Conservation (phyloP, 2,888 invertebrate species). For the Noctua janthina region DNA sequence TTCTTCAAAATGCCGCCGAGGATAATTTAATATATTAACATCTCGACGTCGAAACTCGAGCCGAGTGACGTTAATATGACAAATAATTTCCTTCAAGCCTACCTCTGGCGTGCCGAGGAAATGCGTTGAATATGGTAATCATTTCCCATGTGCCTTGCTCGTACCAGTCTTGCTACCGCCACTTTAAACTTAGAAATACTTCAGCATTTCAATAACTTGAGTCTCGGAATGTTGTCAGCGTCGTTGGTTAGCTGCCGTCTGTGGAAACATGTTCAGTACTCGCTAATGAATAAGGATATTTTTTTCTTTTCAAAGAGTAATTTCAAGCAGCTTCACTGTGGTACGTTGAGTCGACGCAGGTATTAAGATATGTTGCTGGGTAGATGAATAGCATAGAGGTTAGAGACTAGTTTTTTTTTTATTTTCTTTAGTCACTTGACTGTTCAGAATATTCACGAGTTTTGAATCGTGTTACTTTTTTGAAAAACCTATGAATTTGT, state of each 20-base stretch:
- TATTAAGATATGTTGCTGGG: background rate
- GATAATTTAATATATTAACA: slow-evolving; percentile 87
- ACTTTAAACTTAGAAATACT: slow-evolving; percentile 82
- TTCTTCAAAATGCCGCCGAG: slow-evolving; percentile 76
- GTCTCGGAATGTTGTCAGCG: slow-evolving; percentile 50
- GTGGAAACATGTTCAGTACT: slow-evolving; percentile 38
- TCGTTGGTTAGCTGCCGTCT: slow-evolving; percentile 23
- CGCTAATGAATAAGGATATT: slow-evolving; percentile 41
- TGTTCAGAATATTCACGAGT: background rate
- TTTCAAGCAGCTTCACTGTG: slow-evolving; percentile 23
- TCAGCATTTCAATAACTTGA: slow-evolving; percentile 72
- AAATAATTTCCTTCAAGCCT: slow-evolving; percentile 88
- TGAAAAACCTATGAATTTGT: slow-evolving; percentile 20
- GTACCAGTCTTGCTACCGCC: slow-evolving; percentile 72
- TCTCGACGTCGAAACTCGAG: slow-evolving; percentile 81
- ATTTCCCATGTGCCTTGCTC: slow-evolving; percentile 83
- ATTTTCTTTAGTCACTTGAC: slow-evolving; percentile 11
- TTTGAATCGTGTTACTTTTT: background rate
- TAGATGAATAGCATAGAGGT: background rate
- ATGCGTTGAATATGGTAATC: slow-evolving; percentile 88
- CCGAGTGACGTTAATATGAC: slow-evolving; percentile 89
- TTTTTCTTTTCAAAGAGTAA: slow-evolving; percentile 45
- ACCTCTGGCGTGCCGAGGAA: slow-evolving; percentile 78
- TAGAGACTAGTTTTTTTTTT: slow-evolving; percentile 3
- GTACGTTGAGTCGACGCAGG: slow-evolving; percentile 3